These are phyloP conservation scores for Passer montanus DNA, from an alignment of 2,113 vertebrate species.

Conservation along the genomic window DNA sequence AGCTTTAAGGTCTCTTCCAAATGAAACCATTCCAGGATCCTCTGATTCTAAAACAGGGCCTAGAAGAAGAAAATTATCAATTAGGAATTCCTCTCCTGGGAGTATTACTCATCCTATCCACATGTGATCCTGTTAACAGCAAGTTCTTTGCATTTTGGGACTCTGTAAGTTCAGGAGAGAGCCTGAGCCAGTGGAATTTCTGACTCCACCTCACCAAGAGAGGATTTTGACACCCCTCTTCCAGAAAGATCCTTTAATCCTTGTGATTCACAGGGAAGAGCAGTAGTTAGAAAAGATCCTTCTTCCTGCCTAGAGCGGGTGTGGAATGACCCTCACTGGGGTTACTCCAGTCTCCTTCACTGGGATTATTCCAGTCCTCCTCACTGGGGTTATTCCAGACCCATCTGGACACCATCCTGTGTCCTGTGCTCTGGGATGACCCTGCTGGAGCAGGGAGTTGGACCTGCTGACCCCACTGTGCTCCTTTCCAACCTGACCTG, in stretches of 20 bases:
- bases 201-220: not conserved
- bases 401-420: not conserved
- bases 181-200: not conserved
- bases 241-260: not conserved
- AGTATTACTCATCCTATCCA: not conserved
- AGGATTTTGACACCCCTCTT: not conserved
- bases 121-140: not conserved
- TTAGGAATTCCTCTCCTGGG: not conserved
- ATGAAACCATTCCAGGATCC: rapidly evolving
- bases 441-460: not conserved
- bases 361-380: not conserved
- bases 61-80: not conserved
- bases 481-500: not conserved
- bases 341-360: too few relatives aligned
- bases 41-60: not conserved
- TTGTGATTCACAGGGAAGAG: not conserved
- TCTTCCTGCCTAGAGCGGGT: not conserved
- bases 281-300: not conserved
- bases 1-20: not conserved
- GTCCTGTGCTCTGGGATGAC: not conserved
- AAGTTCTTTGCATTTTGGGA: not conserved
- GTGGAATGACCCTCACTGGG: not conserved
- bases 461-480: not conserved
- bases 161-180: not conserved
- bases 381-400: not conserved